Percentiles rank a stretch among this genome's conserved stretches.
These are phyloP conservation scores for Elysia chlorotica DNA, from an alignment of 1,140 invertebrate genomes.

Conservation along the genomic window DNA sequence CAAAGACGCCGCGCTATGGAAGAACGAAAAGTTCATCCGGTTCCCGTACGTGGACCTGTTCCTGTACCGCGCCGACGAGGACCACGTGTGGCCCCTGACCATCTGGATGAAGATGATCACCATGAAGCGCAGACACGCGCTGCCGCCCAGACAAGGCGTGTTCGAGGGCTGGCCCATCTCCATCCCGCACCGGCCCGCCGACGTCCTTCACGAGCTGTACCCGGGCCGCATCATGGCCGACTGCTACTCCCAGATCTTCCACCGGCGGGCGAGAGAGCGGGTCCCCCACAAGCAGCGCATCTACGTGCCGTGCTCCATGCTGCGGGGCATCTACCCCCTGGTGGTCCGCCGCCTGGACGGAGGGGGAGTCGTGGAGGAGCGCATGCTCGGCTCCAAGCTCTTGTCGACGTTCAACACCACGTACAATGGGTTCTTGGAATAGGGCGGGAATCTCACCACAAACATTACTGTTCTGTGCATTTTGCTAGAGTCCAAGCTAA, in stretches of 20 bases:
- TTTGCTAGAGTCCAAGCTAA: too few species aligned
- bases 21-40: constrained; percentile 8
- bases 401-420: not conserved
- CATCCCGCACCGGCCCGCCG: not conserved
- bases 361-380: not conserved
- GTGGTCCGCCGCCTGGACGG: not conserved
- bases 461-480: too few species aligned
- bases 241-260: constrained; percentile 18
- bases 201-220: not conserved
- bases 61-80: constrained; percentile 10
- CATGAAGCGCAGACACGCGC: not conserved
- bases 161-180: constrained; percentile 2
- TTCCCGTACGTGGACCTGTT: constrained; percentile 24
- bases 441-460: too few species aligned
- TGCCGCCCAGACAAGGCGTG: not conserved
- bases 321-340: constrained; percentile 17
- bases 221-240: not conserved
- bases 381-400: not conserved
- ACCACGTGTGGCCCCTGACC: constrained; percentile 20
- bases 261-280: not conserved
- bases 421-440: not conserved
- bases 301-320: constrained; percentile 4
- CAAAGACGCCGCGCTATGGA: constrained; percentile 17
- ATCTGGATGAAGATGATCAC: constrained; percentile 24
- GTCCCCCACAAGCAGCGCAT: constrained; percentile 4